Evolutionary conservation across 2,797 vertebrate genomes (phyloP).

Genomic region (Distichodus sexfasciatus): DNA sequence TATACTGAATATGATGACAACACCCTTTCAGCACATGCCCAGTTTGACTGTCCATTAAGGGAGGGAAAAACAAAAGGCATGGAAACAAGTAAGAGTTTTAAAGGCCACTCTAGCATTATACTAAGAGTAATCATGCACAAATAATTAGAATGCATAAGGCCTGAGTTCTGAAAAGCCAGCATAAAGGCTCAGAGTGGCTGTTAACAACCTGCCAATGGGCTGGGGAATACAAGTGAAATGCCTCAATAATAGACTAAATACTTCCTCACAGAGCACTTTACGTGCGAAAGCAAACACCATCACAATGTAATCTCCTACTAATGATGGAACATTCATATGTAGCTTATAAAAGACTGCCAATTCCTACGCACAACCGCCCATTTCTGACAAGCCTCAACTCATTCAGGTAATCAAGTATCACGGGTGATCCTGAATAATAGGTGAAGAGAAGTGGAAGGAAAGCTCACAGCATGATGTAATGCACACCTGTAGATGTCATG

Average conservation of each 20-base stretch:
- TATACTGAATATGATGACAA: slow-evolving; percentile 25
- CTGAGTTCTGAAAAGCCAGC: neutral
- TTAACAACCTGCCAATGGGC: neutral
- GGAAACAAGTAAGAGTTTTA: neutral
- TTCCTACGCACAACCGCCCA: neutral
- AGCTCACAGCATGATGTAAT: neutral
- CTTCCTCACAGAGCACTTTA: neutral
- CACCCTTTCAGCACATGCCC: neutral
- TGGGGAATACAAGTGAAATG: neutral
- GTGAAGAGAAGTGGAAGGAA: neutral
- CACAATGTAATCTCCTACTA: neutral
- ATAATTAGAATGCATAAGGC: too few species aligned
- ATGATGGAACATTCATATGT: neutral
- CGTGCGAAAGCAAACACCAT: neutral
- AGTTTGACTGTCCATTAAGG: neutral
- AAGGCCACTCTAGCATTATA: too few species aligned
- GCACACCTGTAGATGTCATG: slow-evolving; percentile 2
- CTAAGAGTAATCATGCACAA: too few species aligned
- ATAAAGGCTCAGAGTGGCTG: neutral
- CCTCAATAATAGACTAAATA: neutral
- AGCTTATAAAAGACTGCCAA: too few species aligned
- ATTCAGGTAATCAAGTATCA: neutral
- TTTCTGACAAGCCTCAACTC: neutral
- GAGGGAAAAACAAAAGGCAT: too few species aligned
- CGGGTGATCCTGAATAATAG: neutral